Conservation (phyloP, 1,140 invertebrate species). For the Steinernema feltiae region DNA sequence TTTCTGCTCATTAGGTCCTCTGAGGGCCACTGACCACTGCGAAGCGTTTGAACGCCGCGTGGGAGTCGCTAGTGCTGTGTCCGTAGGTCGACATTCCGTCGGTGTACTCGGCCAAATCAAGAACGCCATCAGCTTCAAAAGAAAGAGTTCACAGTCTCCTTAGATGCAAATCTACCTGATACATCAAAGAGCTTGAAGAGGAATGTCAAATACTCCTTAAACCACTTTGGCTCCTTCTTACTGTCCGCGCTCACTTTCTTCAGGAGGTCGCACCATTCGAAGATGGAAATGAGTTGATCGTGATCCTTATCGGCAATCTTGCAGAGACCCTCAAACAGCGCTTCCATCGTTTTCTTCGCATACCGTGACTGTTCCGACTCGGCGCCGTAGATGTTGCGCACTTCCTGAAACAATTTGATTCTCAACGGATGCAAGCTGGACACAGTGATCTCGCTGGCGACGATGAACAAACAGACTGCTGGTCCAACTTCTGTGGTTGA, state of each 20-base stretch:
- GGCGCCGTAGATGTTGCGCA: constrained; percentile 50
- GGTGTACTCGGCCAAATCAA: constrained; percentile 49
- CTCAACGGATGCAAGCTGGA: too few species aligned
- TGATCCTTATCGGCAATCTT: constrained; percentile 43
- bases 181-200: constrained; percentile 56
- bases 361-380: constrained; percentile 47
- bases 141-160: constrained; percentile 10
- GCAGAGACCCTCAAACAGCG: constrained; percentile 48
- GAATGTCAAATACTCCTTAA: constrained; percentile 44
- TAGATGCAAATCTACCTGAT: constrained; percentile 28
- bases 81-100: constrained; percentile 50
- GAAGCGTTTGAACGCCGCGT: constrained; percentile 41
- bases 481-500: too few species aligned
- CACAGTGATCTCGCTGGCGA: too few species aligned
- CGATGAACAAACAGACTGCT: too few species aligned
- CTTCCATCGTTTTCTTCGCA: constrained; percentile 45
- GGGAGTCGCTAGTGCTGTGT: constrained; percentile 23
- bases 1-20: neutral
- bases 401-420: too few species aligned
- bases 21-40: constrained; percentile 32
- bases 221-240: constrained; percentile 42
- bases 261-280: constrained; percentile 48
- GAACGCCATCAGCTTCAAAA: constrained; percentile 42
- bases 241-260: constrained; percentile 23
- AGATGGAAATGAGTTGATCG: constrained; percentile 47